A percentile compares a stretch with the other conserved stretches of the same genome.
phyloP scores from a whole-genome alignment of 2,797 vertebrate genomes.

The Australoheros facetus region DNA sequence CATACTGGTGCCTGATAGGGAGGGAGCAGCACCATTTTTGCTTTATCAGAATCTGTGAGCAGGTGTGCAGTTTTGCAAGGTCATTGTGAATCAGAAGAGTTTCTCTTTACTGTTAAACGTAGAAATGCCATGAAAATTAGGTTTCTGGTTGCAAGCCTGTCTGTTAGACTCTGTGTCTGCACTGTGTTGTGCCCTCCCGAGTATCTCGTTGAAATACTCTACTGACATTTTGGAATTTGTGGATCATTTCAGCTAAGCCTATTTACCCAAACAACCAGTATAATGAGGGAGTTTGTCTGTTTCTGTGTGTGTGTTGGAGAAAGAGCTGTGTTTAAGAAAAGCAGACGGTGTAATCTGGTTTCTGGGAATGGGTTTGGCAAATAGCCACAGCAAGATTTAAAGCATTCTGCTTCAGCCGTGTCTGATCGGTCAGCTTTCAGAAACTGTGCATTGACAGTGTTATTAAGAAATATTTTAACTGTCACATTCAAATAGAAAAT shows the following conservation, averaged over 20 bases:
- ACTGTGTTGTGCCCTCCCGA: constrained; percentile 3
- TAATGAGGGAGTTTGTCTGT: background rate
- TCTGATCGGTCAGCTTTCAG: constrained; percentile 46
- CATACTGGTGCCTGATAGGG: constrained; percentile 9
- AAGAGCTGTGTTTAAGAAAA: constrained; percentile 51
- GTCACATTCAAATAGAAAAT: background rate
- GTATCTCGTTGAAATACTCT: constrained; percentile 13
- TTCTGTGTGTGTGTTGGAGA: background rate
- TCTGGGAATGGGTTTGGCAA: constrained; percentile 66
- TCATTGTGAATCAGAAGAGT: constrained; percentile 54
- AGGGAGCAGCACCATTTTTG: background rate
- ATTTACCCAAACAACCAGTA: constrained; percentile 26
- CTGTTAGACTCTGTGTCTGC: constrained; percentile 14
- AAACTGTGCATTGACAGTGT: constrained; percentile 10
- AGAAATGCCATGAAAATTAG: background rate
- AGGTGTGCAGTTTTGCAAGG: constrained; percentile 58
- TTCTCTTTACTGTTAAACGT: background rate
- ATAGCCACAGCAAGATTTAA: constrained; percentile 48
- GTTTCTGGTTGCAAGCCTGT: constrained; percentile 9
- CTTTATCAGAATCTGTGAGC: constrained; percentile 44
- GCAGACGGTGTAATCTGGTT: constrained; percentile 64
- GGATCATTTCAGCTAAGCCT: constrained; percentile 31
- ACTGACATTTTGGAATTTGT: constrained; percentile 37
- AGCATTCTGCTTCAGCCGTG: constrained; percentile 40
- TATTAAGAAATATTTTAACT: background rate